These are phyloP conservation scores for Campoletis raptor DNA, from an alignment of 2,888 invertebrate species.

Conservation along the genomic window DNA sequence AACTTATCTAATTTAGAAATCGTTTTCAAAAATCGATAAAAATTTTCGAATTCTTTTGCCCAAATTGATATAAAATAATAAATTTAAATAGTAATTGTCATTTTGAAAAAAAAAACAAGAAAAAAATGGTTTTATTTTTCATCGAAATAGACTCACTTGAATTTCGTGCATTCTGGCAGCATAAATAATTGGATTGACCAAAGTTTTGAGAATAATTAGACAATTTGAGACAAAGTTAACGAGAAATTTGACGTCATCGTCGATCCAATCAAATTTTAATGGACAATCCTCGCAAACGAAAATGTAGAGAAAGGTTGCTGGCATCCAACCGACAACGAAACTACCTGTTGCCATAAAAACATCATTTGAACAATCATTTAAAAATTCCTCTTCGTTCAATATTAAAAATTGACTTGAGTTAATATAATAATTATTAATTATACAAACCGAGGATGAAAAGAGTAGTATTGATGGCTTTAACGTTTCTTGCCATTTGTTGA, in stretches of 20 bases:
- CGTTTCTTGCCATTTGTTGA: conserved; percentile 84
- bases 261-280: conserved; percentile 70
- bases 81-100: not conserved
- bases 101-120: not conserved
- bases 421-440: not conserved
- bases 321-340: conserved; percentile 88
- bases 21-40: too few relatives aligned
- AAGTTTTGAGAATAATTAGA: conserved; percentile 88
- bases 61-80: too few relatives aligned
- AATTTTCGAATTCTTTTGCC: too few relatives aligned
- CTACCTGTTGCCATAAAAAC: conserved; percentile 74
- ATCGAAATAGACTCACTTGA: conserved; percentile 55
- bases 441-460: conserved; percentile 87
- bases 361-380: not conserved
- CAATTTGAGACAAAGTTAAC: conserved; percentile 85
- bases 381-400: too few relatives aligned
- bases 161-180: conserved; percentile 89
- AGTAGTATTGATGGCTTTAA: conserved; percentile 88
- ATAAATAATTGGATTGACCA: conserved; percentile 89
- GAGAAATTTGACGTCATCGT: conserved; percentile 72
- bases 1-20: too few relatives aligned
- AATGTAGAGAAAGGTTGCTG: conserved; percentile 86
- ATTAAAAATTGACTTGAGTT: not conserved
- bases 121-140: not conserved
- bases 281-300: conserved; percentile 87